phyloP scores from a whole-genome alignment of 2,113 vertebrate genomes.

The Empidonax traillii region DNA sequence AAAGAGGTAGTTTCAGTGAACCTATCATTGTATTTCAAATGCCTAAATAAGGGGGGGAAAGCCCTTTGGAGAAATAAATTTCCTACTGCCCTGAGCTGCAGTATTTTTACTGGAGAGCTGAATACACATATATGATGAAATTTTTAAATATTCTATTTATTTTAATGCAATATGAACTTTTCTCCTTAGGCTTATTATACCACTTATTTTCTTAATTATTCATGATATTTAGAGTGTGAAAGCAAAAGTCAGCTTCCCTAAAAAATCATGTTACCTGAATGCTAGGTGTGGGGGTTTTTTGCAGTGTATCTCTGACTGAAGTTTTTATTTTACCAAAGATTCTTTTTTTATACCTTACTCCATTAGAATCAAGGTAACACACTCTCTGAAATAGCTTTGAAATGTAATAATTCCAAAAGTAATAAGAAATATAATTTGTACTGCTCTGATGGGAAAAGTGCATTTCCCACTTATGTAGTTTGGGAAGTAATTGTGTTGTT shows the following conservation, averaged over 20 bases:
- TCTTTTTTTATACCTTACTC: background rate
- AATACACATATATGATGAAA: background rate
- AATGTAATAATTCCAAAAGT: background rate
- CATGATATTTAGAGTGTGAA: background rate
- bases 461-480: conserved; percentile 21
- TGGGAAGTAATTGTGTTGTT: conserved; percentile 11
- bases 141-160: background rate
- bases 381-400: background rate
- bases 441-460: background rate
- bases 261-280: background rate
- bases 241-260: background rate
- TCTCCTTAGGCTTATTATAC: background rate
- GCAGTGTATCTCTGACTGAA: background rate
- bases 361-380: conserved; percentile 8
- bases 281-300: background rate
- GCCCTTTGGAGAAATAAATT: background rate
- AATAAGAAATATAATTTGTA: background rate
- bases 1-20: conserved; percentile 22
- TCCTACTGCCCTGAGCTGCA: background rate
- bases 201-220: conserved; percentile 10
- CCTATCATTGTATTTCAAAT: conserved; percentile 20
- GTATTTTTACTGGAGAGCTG: background rate
- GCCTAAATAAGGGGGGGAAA: background rate
- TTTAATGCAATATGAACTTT: background rate
- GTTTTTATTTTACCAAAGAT: background rate